Evolutionary conservation across 2,888 invertebrate genomes (phyloP), one percentile per base, ranked within the genome.

Genomic region (Cloeon dipterum): DNA sequence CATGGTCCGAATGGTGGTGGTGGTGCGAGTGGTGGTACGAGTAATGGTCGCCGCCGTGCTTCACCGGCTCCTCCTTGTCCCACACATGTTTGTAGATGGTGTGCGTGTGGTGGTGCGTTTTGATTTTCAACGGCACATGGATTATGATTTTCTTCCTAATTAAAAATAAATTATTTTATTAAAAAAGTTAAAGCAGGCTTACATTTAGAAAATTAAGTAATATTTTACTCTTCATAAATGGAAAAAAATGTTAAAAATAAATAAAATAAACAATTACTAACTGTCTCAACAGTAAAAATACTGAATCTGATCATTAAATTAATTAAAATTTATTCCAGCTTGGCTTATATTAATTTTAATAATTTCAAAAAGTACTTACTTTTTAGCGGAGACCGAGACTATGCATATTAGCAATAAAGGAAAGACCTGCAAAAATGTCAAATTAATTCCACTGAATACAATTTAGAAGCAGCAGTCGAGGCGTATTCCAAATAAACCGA

Each of bases 41-140:
- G 11, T 23, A 8, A 23, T 23, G 23, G 11, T 23, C 8, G 8
- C 11, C 23, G 8, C 7, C 23, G 7, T 23, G 7, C 8, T 7
- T 23, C 7, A 11, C 8, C 8, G 7, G 8, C 11, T 23, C 11
- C 23, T 7, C 8, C 23, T 23, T 23, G 23, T 23, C 23, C 11
- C 23, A 8, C 7, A 23, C 11, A 34, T 70, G 67, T 26, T 74
- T 59, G 56, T 67, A 72, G n/a, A 75, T 62, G 1, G 72, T 74
- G 50, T 74, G 74, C 1, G 70, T 71, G 49, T 75, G 74, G 46
- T 72, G 72, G 42, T 72, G 62, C 46, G 68, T 70, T 55, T 74
- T 74, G 42, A 73, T 63, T 45, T 66, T 65, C 48, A 66, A 66
- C 1, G 74, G 75, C 14, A 75, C 66, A 48, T 70, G 70, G 42